Evolutionary conservation across 1,140 invertebrate species (phyloP).

Genomic region (Leptoteleia sp.): DNA sequence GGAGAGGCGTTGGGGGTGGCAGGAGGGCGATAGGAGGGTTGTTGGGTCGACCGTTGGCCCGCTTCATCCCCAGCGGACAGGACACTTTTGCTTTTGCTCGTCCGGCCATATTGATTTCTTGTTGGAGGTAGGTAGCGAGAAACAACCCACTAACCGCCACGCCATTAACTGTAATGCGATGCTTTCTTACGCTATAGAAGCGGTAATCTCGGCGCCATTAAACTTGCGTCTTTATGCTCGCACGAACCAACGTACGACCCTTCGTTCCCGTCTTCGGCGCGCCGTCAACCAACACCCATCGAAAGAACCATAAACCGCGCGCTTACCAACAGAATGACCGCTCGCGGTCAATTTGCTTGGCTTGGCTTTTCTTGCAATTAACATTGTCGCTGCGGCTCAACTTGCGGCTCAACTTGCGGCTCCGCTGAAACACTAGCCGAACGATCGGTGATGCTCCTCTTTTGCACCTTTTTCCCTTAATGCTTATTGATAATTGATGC

Average conservation of each 20-base stretch:
- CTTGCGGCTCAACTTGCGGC: conserved; percentile 22
- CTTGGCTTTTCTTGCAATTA: conserved; percentile 35
- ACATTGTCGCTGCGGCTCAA: conserved; percentile 45
- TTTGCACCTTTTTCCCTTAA: background rate
- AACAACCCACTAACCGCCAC: conserved; percentile 54
- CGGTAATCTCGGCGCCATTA: conserved; percentile 67
- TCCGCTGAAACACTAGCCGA: conserved; percentile 11
- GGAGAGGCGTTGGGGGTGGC: no score
- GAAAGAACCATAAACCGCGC: conserved; percentile 48
- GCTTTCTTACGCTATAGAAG: conserved; percentile 61
- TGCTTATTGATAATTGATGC: conserved; percentile 18
- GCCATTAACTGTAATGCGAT: conserved; percentile 66
- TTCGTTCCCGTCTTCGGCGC: no score
- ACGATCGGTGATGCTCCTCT: background rate
- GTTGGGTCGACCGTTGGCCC: background rate
- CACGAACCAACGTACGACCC: conserved; percentile 22
- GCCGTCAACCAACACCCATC: no score
- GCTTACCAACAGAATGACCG: conserved; percentile 31
- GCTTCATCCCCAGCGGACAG: conserved; percentile 1
- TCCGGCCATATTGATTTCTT: conserved; percentile 66
- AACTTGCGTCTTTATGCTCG: conserved; percentile 60
- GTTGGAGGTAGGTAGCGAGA: conserved; percentile 42
- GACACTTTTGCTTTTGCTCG: conserved; percentile 28
- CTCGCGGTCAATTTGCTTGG: conserved; percentile 43
- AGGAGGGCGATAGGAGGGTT: no score